Evolutionary conservation across 2,888 invertebrate genomes (phyloP).

Genomic region (Plebejus melissa): DNA sequence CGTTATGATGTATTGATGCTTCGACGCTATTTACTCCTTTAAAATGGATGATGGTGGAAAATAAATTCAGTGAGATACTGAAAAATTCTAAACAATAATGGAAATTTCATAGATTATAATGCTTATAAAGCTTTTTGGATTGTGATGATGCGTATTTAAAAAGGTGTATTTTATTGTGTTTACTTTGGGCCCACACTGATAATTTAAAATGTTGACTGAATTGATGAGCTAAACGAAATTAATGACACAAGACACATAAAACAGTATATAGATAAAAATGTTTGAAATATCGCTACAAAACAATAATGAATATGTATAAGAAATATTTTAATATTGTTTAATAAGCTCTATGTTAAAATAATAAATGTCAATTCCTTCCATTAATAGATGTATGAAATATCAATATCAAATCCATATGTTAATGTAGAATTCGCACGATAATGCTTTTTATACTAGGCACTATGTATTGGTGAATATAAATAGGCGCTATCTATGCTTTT

Average conservation of each 20-base stretch:
- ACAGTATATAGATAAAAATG: not conserved
- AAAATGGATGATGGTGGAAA: not conserved
- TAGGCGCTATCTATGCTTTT: no score
- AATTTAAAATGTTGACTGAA: not conserved
- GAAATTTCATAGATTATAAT: not conserved
- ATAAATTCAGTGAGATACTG: not conserved
- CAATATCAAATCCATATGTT: not conserved
- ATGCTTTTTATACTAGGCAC: no score
- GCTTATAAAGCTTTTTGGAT: not conserved
- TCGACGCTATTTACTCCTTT: not conserved
- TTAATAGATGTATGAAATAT: not conserved
- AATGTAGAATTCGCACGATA: not conserved
- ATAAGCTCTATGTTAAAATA: no score
- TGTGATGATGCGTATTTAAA: not conserved
- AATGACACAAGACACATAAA: not conserved
- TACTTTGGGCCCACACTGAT: not conserved
- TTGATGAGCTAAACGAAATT: not conserved
- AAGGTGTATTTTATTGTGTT: not conserved
- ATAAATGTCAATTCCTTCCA: constrained; percentile 5
- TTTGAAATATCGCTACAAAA: not conserved
- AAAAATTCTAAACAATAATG: not conserved
- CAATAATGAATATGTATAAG: not conserved
- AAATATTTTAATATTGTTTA: not conserved
- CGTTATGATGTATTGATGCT: not conserved
- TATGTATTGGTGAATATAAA: no score